phyloP scores from a whole-genome alignment of 2,888 invertebrate species.

The Meteorus colon region DNA sequence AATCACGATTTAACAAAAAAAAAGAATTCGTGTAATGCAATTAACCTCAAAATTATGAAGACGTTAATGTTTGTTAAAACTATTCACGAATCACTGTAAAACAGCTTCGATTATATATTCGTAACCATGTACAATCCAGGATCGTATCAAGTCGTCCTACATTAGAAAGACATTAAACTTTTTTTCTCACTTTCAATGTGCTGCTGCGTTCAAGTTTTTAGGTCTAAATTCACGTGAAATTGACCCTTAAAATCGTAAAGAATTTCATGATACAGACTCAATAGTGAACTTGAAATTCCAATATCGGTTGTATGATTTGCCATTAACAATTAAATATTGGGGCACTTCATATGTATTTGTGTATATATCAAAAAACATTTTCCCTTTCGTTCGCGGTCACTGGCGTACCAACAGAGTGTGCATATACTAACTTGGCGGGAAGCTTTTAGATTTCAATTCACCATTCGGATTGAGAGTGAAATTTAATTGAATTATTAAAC shows the following conservation, averaged over 20 bases:
- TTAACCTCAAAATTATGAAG: conserved; percentile 6
- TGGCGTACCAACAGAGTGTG: conserved; percentile 54
- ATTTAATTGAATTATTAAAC: neutral
- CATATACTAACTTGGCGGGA: neutral
- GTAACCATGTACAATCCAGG: neutral
- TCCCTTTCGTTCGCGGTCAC: conserved; percentile 65
- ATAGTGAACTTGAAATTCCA: neutral
- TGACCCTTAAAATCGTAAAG: neutral
- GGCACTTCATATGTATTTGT: conserved; percentile 48
- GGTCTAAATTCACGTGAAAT: neutral
- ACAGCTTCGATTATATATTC: neutral
- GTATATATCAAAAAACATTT: conserved; percentile 49
- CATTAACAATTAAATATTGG: conserved; percentile 41
- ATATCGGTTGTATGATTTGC: neutral
- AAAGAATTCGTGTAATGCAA: neutral
- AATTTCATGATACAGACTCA: neutral
- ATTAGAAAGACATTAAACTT: neutral
- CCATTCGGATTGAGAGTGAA: neutral
- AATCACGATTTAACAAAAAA: neutral
- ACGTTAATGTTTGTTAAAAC: neutral
- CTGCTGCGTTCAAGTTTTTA: neutral
- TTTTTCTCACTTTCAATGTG: neutral
- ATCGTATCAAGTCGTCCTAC: neutral
- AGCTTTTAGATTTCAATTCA: neutral
- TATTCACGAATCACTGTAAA: neutral